Conservation (phyloP, 2,888 invertebrate species). For the Meteorus cinctellus region DNA sequence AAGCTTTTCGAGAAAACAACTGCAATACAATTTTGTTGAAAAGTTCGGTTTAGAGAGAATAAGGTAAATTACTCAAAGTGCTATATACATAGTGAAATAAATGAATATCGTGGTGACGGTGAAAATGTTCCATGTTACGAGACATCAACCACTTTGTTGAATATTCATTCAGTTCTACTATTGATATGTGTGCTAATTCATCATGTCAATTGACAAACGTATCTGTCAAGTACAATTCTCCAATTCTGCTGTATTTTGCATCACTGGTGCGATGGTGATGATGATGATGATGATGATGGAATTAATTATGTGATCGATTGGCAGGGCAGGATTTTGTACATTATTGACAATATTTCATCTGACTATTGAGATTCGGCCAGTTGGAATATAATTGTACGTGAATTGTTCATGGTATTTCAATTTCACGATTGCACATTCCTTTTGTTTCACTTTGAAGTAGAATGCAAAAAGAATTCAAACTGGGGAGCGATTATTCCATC, state of each 20-base stretch:
- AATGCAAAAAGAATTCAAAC: no score
- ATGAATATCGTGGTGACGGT: background rate
- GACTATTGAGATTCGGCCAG: background rate
- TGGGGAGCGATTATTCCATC: no score
- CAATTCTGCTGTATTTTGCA: constrained; percentile 2
- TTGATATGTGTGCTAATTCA: constrained; percentile 52
- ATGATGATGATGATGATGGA: constrained; percentile 51
- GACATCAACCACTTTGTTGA: constrained; percentile 44
- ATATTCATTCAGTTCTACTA: constrained; percentile 64
- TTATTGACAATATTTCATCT: background rate
- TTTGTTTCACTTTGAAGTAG: no score
- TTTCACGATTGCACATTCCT: background rate
- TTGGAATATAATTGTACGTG: background rate
- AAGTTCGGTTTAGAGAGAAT: background rate
- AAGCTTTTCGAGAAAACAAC: constrained; percentile 5
- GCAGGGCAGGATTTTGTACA: no score
- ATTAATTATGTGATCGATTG: constrained; percentile 45
- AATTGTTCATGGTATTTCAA: background rate
- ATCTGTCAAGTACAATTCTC: constrained; percentile 36
- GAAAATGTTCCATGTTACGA: constrained; percentile 1
- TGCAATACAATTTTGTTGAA: background rate
- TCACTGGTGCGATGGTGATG: constrained; percentile 23
- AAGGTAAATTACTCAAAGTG: background rate
- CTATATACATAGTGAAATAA: background rate
- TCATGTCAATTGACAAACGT: constrained; percentile 49